Conservation (phyloP, 2,797 vertebrate species). For the Synaphobranchus kaupii region DNA sequence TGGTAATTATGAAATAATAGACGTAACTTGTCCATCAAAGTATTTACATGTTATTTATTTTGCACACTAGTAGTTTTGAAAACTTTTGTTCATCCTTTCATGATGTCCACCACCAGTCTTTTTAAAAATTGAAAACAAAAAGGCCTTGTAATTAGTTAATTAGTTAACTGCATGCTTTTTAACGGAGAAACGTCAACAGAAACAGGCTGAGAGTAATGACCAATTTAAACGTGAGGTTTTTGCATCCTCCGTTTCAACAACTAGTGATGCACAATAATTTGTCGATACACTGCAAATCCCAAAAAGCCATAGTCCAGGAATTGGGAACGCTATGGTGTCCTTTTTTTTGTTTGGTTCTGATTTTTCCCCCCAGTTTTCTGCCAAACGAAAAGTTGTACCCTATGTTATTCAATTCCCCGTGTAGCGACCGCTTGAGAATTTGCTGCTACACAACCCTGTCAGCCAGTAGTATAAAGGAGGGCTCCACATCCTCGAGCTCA, state of each 20-base stretch:
- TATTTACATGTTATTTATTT: background rate
- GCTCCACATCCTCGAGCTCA: no score
- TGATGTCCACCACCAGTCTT: background rate
- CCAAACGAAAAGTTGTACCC: no score
- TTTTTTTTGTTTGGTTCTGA: no score
- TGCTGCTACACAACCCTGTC: no score
- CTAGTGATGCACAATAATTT: background rate
- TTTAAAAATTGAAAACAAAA: no score
- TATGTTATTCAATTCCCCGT: no score
- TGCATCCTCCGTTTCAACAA: background rate
- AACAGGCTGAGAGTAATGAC: background rate
- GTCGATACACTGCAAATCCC: background rate
- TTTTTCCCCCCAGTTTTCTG: no score
- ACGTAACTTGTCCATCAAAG: background rate
- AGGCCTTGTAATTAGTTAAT: no score
- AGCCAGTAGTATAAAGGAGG: no score
- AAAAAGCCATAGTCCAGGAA: background rate
- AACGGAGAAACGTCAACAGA: background rate
- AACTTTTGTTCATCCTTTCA: background rate
- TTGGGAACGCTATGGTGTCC: no score
- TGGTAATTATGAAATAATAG: background rate
- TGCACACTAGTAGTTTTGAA: background rate
- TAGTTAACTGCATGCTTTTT: background rate
- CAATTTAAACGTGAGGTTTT: background rate
- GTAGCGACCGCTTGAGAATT: no score